phyloP scores from a whole-genome alignment of 2,113 vertebrate species.

The Corydoras maculifer region DNA sequence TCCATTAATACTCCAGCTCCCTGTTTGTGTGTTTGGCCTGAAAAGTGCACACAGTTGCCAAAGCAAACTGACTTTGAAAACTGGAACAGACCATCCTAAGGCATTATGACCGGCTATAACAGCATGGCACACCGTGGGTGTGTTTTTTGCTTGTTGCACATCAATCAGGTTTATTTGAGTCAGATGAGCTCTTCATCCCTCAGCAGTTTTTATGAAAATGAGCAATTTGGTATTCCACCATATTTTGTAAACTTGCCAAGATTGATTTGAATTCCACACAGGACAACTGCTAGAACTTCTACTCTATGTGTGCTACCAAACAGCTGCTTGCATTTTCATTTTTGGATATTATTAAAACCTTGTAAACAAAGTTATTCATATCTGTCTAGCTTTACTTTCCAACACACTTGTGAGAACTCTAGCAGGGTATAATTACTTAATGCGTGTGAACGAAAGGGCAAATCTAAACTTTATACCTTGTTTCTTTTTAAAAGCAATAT shows the following conservation, averaged over 20 bases:
- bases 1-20: slow-evolving; percentile 22
- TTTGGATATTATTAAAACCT: neutral
- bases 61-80: slow-evolving; percentile 23
- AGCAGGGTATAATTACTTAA: no score
- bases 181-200: slow-evolving; percentile 9
- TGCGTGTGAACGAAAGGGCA: no score
- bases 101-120: slow-evolving; percentile 10
- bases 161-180: slow-evolving; percentile 18
- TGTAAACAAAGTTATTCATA: slow-evolving; percentile 16
- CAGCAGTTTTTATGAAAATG: slow-evolving; percentile 2
- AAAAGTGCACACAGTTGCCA: slow-evolving; percentile 11
- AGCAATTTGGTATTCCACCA: slow-evolving; percentile 12
- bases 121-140: slow-evolving; percentile 8
- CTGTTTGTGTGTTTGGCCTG: slow-evolving; percentile 14
- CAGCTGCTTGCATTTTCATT: neutral
- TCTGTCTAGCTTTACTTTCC: neutral
- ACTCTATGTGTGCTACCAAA: slow-evolving; percentile 5
- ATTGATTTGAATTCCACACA: neutral
- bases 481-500: neutral
- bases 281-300: neutral
- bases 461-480: neutral
- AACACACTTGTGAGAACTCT: no score
- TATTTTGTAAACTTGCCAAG: slow-evolving; percentile 5
- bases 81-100: slow-evolving; percentile 17
- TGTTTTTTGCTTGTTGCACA: slow-evolving; percentile 21